A percentile compares a stretch with the other conserved stretches of the same genome.
These are phyloP conservation scores for Nomia melanderi DNA, from an alignment of 1,140 invertebrate species.

Conservation along the genomic window DNA sequence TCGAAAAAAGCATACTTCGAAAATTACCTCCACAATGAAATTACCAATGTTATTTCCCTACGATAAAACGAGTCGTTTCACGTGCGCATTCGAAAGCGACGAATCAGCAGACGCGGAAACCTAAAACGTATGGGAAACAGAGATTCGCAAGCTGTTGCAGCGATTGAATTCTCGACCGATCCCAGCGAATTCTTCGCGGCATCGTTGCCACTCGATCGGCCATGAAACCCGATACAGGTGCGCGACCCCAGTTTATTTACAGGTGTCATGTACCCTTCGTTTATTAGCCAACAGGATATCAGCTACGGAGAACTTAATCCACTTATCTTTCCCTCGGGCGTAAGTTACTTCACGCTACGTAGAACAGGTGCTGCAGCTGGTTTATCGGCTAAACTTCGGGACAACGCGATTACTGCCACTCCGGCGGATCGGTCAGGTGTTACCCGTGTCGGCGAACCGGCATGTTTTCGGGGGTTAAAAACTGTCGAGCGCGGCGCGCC, in stretches of 20 bases:
- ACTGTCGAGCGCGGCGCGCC: slow-evolving; percentile 36
- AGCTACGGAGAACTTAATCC: slow-evolving; percentile 63
- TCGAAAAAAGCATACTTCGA: too few relatives aligned
- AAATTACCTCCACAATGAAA: too few relatives aligned
- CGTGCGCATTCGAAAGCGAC: too few relatives aligned
- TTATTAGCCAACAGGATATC: slow-evolving; percentile 56
- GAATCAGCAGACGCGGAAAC: not conserved
- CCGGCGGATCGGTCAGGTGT: slow-evolving; percentile 42
- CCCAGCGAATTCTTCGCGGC: not conserved
- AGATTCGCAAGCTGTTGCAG: not conserved
- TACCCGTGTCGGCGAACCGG: slow-evolving; percentile 31
- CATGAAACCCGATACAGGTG: slow-evolving; percentile 28
- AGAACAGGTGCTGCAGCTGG: slow-evolving; percentile 58
- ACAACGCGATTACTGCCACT: slow-evolving; percentile 57
- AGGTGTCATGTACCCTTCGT: slow-evolving; percentile 41
- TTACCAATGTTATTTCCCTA: too few relatives aligned
- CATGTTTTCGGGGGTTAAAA: slow-evolving; percentile 44
- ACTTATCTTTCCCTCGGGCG: slow-evolving; percentile 58
- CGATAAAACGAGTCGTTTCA: too few relatives aligned
- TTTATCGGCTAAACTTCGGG: slow-evolving; percentile 59
- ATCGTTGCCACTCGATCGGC: slow-evolving; percentile 10
- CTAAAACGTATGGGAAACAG: not conserved
- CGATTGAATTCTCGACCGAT: not conserved
- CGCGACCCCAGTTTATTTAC: slow-evolving; percentile 12
- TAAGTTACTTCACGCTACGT: slow-evolving; percentile 59